Evolutionary conservation across 2,797 vertebrate genomes (phyloP), one percentile per base, ranked within the genome.

Genomic region (Trachurus trachurus): DNA sequence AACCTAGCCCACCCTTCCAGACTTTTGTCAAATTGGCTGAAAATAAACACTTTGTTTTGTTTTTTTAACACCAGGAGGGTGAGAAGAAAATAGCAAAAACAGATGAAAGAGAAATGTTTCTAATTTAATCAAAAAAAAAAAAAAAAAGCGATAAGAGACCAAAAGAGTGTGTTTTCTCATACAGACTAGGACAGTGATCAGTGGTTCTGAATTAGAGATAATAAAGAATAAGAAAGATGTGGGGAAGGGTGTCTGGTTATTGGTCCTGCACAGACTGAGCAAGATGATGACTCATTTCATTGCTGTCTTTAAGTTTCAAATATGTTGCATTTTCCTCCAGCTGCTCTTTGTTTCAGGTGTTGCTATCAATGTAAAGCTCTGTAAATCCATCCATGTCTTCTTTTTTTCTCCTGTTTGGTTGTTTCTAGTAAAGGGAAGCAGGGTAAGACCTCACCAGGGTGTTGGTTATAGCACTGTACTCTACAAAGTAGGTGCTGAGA

Each of bases 341-440:
- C 89, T 92, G 85, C 81, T 88, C 76, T 92, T 90, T 86, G 83
- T 94, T 93, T 93, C 84, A 92, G 92, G 89, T 91, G 87, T 89
- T 88, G 88, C 81, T 92, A 74, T 91, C 65, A 66, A 88, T 90
- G 72, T 92, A 76, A 81, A 85, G 72, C 85, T 89, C 74, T 89
- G 83, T 91, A 80, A 84, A 84, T 85, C 87, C 89, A 93, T 93
- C 76, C 73, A 17, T 82, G 29, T 88, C 74, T 80, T 82, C 88
- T 37, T 88, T 37, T 37, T 85, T 86, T 78, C 66, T 89, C 63
- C 63, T 83, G 21, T 89, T 93, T 91, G 74, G 71, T 86, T 88
- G 21, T 85, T 92, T 90, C 45, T 79, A 11, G 77, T 90, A 89
- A 87, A 92, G 83, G 88, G 93, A 88, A 94, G 92, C 92, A 89